These are phyloP conservation scores for Harpagus bidentatus DNA, from an alignment of 2,113 vertebrate genomes.

Conservation along the genomic window DNA sequence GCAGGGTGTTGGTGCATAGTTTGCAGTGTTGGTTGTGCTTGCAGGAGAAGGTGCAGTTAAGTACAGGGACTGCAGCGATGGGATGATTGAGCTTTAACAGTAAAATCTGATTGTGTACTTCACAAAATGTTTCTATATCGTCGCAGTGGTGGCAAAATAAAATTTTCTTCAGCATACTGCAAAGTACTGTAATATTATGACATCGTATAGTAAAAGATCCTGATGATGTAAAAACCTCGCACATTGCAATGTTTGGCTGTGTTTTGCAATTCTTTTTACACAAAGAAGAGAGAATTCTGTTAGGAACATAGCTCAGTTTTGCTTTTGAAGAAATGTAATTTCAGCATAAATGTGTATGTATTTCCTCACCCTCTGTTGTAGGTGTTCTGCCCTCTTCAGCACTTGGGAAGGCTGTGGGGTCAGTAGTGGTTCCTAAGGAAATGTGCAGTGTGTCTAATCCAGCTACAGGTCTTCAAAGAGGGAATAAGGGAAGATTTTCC, in stretches of 20 bases:
- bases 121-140: background rate
- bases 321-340: background rate
- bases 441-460: too few species aligned
- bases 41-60: too few species aligned
- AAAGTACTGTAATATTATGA: too few species aligned
- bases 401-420: background rate
- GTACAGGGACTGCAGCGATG: background rate
- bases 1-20: fast-evolving
- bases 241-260: background rate
- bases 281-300: background rate
- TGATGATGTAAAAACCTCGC: background rate
- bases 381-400: background rate
- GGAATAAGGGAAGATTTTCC: background rate
- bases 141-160: background rate
- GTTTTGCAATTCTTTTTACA: background rate
- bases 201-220: background rate
- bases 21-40: background rate
- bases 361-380: background rate
- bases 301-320: background rate
- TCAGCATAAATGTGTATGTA: fast-evolving
- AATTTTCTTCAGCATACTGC: background rate
- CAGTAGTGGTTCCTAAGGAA: background rate
- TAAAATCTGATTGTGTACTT: background rate
- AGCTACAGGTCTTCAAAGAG: background rate
- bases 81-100: too few species aligned